Evolutionary conservation across 2,113 vertebrate species (phyloP).

Genomic region (Sturnus vulgaris): DNA sequence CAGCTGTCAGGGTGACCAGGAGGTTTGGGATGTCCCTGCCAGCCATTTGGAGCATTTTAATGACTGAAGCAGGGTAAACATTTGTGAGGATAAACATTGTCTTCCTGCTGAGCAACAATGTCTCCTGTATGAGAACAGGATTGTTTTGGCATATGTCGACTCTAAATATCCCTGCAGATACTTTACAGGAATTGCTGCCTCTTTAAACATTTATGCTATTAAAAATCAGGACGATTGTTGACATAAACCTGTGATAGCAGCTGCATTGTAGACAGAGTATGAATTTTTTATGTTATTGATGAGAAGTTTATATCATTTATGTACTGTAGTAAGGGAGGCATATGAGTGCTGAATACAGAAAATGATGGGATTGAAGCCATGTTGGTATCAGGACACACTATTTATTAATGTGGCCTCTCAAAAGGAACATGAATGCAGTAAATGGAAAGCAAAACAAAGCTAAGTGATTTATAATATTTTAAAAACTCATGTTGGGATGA

Average conservation of each 20-base stretch:
- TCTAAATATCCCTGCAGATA: slow-evolving; percentile 53
- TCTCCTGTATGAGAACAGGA: slow-evolving; percentile 45
- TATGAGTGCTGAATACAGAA: slow-evolving; percentile 43
- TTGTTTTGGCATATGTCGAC: slow-evolving; percentile 45
- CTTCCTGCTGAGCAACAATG: slow-evolving; percentile 61
- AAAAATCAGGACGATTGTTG: slow-evolving; percentile 64
- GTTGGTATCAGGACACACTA: background rate
- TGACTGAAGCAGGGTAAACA: slow-evolving; percentile 24
- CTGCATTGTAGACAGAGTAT: slow-evolving; percentile 60
- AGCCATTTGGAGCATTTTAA: background rate
- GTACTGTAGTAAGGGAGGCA: slow-evolving; percentile 34
- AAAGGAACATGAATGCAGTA: background rate
- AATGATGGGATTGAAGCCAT: background rate
- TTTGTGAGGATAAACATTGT: slow-evolving; percentile 47
- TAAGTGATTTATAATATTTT: background rate
- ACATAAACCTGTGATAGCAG: slow-evolving; percentile 67
- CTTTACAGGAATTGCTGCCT: slow-evolving; percentile 60
- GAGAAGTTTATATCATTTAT: slow-evolving; percentile 67
- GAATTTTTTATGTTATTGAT: slow-evolving; percentile 71
- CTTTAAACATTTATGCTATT: slow-evolving; percentile 73
- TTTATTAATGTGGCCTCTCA: slow-evolving; percentile 11
- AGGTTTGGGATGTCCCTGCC: background rate
- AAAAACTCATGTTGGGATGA: background rate
- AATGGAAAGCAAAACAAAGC: slow-evolving; percentile 9
- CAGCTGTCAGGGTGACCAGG: background rate